These are phyloP conservation scores for Hypothenemus hampei DNA, from an alignment of 1,140 invertebrate species.

Conservation along the genomic window DNA sequence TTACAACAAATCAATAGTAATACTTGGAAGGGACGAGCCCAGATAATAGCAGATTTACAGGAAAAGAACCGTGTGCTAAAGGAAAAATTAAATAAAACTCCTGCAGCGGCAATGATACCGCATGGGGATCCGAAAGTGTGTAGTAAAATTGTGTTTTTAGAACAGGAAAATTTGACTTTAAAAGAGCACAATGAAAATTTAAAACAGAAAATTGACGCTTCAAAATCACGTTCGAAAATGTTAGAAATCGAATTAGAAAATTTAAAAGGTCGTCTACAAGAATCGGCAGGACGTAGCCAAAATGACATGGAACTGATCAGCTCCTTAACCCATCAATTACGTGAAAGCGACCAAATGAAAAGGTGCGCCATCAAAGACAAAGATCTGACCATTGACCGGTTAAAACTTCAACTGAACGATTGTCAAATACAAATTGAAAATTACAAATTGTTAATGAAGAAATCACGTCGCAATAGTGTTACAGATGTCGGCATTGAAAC, in stretches of 20 bases:
- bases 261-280: conserved; percentile 43
- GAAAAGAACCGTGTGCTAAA: conserved; percentile 59
- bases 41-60: conserved; percentile 62
- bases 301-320: background rate
- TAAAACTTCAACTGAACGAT: conserved; percentile 6
- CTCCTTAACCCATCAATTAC: conserved; percentile 42
- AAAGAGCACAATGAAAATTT: conserved; percentile 46
- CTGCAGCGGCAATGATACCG: no score
- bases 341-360: conserved; percentile 52
- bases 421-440: conserved; percentile 10
- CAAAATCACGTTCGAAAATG: conserved; percentile 52
- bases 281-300: background rate
- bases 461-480: background rate
- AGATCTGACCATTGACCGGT: conserved; percentile 9
- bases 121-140: conserved; percentile 15
- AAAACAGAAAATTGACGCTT: conserved; percentile 55
- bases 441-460: conserved; percentile 20
- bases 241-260: conserved; percentile 53
- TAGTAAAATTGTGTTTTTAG: conserved; percentile 23
- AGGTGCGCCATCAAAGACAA: conserved; percentile 26
- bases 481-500: background rate
- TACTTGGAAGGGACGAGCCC: conserved; percentile 64
- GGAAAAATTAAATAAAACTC: conserved; percentile 54
- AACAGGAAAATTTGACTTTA: conserved; percentile 48
- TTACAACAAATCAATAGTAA: conserved; percentile 34